phyloP scores from a whole-genome alignment of 2,797 vertebrate genomes.

The Loriculus beryllinus region DNA sequence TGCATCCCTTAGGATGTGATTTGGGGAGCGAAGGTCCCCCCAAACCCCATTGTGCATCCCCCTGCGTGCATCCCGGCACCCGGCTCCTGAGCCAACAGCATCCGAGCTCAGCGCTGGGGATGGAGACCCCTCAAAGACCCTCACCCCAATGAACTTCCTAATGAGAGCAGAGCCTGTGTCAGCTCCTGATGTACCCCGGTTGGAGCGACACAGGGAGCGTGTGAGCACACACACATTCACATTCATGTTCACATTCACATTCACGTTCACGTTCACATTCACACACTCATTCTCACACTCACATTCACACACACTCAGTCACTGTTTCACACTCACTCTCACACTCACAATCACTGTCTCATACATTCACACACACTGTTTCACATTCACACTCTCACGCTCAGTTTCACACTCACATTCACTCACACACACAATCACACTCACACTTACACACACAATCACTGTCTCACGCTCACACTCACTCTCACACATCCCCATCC shows the following conservation, averaged over 20 bases:
- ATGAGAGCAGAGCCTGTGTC: neutral
- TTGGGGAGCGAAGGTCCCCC: neutral
- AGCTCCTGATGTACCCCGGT: neutral
- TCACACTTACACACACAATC: neutral
- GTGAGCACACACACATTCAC: neutral
- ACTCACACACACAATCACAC: neutral
- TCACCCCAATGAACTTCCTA: neutral
- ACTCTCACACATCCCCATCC: neutral
- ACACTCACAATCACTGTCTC: neutral
- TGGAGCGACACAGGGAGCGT: rapidly evolving
- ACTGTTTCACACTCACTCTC: no score
- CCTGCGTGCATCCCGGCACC: neutral
- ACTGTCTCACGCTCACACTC: neutral
- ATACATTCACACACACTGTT: no score
- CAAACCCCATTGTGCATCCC: neutral
- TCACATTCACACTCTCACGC: neutral
- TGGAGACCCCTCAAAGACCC: neutral
- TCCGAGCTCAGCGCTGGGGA: neutral
- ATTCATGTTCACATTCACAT: no score
- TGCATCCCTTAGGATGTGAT: neutral
- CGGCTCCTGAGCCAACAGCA: neutral
- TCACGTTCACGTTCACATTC: neutral
- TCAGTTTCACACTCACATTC: neutral
- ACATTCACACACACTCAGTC: neutral
- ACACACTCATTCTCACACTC: neutral